Evolutionary conservation across 1,140 invertebrate species (phyloP).

Genomic region (Grapholita molesta): DNA sequence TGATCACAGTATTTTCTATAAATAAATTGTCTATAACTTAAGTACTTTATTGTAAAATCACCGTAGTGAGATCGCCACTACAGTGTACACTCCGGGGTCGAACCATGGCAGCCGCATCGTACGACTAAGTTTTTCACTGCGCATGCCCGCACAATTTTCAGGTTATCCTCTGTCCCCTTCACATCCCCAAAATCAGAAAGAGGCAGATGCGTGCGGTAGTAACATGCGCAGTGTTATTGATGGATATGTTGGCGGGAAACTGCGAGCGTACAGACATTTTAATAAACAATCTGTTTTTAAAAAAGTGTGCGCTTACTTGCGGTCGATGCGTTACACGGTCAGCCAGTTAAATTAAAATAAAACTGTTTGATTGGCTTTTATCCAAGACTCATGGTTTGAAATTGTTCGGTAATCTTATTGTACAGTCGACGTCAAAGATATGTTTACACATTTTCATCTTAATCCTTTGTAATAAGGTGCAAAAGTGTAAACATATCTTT

Average conservation of each 20-base stretch:
- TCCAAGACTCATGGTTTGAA: constrained; percentile 1
- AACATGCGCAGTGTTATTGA: constrained; percentile 74
- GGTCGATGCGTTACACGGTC: not conserved
- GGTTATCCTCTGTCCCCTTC: constrained; percentile 57
- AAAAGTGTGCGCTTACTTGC: constrained; percentile 10
- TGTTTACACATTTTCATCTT: too few species aligned
- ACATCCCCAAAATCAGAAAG: constrained; percentile 27
- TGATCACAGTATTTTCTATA: constrained; percentile 5
- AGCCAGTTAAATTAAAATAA: constrained; percentile 13
- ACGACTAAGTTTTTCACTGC: constrained; percentile 30
- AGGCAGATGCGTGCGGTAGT: constrained; percentile 30
- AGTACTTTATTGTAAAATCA: not conserved
- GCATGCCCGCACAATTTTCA: constrained; percentile 53
- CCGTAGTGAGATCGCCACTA: constrained; percentile 9
- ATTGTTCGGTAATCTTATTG: constrained; percentile 6
- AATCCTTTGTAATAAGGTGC: too few species aligned
- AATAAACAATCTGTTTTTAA: constrained; percentile 17
- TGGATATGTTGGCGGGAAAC: constrained; percentile 51
- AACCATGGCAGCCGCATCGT: constrained; percentile 5
- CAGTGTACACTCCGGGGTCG: not conserved
- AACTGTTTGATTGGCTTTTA: constrained; percentile 1
- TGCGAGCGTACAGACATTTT: constrained; percentile 8
- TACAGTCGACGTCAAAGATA: too few species aligned
- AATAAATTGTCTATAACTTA: not conserved
- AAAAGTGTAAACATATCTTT: too few species aligned